These are phyloP conservation scores for Amphibalanus amphitrite DNA, from an alignment of 1,140 invertebrate species.

Conservation along the genomic window DNA sequence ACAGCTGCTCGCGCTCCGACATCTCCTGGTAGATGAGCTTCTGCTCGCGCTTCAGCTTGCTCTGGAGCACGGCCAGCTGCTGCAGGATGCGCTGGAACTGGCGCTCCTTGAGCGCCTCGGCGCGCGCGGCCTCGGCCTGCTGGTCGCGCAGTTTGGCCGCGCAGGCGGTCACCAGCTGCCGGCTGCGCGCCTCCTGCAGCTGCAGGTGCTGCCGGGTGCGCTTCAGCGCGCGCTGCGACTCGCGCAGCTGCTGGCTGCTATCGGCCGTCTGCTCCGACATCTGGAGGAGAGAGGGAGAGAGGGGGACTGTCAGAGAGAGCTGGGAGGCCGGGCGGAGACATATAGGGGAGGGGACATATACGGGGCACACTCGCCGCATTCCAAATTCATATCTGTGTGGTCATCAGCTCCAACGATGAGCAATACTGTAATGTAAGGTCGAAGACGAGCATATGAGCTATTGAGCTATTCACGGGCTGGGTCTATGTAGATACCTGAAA, in stretches of 20 bases:
- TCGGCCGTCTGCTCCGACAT: not conserved
- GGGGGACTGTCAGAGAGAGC: too few species aligned
- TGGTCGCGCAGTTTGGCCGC: not conserved
- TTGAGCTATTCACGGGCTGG: too few species aligned
- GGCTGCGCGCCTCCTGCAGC: slow-evolving; percentile 1
- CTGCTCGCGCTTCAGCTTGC: slow-evolving; percentile 3
- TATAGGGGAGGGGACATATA: too few species aligned
- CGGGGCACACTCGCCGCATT: too few species aligned
- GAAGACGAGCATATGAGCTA: too few species aligned
- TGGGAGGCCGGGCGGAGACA: too few species aligned
- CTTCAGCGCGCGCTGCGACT: not conserved
- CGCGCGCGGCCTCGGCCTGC: not conserved
- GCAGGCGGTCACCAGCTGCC: slow-evolving; percentile 4
- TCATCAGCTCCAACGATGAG: too few species aligned
- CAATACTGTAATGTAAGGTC: too few species aligned
- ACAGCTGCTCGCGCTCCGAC: not conserved
- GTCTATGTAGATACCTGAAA: too few species aligned
- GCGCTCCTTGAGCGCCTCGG: not conserved
- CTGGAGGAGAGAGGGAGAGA: not conserved
- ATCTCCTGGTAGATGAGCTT: not conserved
- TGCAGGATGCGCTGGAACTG: slow-evolving; percentile 3
- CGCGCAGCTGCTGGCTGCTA: not conserved
- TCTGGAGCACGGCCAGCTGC: slow-evolving; percentile 4
- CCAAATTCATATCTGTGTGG: too few species aligned
- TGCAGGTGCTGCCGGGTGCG: not conserved